Evolutionary conservation across 1,140 invertebrate genomes (phyloP).

Genomic region (Philopotamus ludificatus): DNA sequence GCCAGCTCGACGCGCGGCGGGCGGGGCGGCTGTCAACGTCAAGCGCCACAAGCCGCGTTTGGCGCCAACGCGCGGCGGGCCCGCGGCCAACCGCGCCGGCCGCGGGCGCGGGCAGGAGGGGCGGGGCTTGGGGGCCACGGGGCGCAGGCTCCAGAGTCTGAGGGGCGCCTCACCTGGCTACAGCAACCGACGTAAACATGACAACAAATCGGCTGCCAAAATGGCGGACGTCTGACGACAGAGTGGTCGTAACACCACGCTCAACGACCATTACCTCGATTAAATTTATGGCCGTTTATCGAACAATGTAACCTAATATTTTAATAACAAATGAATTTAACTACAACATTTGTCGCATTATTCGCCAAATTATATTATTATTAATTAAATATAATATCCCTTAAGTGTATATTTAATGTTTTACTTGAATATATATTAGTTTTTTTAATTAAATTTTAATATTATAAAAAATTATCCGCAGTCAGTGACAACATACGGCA

Average conservation of each 20-base stretch:
- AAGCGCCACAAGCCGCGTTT: background rate
- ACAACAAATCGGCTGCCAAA: constrained; percentile 57
- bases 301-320: too few species aligned
- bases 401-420: too few species aligned
- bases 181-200: constrained; percentile 56
- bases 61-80: background rate
- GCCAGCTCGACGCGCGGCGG: too few species aligned
- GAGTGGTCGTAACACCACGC: background rate
- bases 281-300: too few species aligned
- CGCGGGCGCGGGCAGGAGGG: constrained; percentile 28
- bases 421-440: background rate
- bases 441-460: background rate
- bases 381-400: too few species aligned
- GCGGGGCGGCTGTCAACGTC: too few species aligned
- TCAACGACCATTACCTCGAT: too few species aligned
- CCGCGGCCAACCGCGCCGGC: background rate
- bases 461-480: background rate
- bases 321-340: too few species aligned
- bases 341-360: too few species aligned
- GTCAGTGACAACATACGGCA: too few species aligned
- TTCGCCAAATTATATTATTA: too few species aligned
- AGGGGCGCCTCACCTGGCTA: constrained; percentile 50
- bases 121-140: constrained; percentile 45
- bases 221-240: constrained; percentile 44
- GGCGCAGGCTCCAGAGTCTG: constrained; percentile 46